phyloP scores from a whole-genome alignment of 2,113 vertebrate genomes.

The Columbina picui region DNA sequence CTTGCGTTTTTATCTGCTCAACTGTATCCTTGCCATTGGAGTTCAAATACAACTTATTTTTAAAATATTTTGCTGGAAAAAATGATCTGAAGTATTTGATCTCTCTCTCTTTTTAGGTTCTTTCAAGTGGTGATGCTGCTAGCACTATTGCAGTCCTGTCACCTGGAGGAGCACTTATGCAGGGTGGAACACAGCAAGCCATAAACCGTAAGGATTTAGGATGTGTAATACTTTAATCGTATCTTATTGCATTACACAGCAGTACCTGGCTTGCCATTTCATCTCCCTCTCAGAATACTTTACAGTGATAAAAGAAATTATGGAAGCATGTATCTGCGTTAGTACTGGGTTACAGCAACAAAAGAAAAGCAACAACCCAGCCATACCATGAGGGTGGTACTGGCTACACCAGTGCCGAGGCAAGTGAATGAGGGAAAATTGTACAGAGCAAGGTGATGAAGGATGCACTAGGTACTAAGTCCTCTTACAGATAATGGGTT shows the following conservation, averaged over 20 bases:
- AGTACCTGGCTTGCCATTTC: not conserved
- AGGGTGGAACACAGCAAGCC: slow-evolving; percentile 90
- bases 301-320: not conserved
- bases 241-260: not conserved
- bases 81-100: not conserved
- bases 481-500: not conserved
- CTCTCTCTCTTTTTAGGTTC: slow-evolving; percentile 79
- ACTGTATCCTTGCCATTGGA: not conserved
- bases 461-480: not conserved
- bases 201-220: slow-evolving; percentile 87
- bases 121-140: slow-evolving; percentile 88
- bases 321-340: not conserved
- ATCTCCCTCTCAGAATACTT: not conserved
- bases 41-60: not conserved
- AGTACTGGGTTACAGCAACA: not conserved
- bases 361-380: not conserved
- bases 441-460: not conserved
- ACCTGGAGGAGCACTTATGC: slow-evolving; percentile 95
- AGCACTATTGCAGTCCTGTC: slow-evolving; percentile 92
- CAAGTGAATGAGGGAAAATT: not conserved
- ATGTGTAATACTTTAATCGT: not conserved
- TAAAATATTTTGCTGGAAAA: not conserved
- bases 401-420: not conserved
- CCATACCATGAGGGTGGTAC: not conserved
- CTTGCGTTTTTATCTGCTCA: not conserved